Base-by-base conservation (phyloP, 2,113 vertebrate genomes). In the Uropsilus gracilis region DNA sequence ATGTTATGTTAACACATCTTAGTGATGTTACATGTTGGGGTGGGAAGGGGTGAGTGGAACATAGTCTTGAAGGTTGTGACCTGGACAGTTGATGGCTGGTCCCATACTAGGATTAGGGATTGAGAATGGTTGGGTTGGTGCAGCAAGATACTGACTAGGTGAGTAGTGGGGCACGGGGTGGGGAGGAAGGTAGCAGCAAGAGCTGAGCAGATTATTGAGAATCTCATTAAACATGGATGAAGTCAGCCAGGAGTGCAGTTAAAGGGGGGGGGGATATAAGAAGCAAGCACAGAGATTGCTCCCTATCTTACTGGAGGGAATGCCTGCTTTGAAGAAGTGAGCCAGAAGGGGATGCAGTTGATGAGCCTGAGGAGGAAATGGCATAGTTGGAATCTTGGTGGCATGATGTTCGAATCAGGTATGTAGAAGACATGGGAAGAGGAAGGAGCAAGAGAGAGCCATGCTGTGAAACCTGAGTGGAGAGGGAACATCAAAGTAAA, bases 41-140 rank as follows among this genome's bases (percentile, higher is more conserved):
- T 17, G 13, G 18, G 32, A 16, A 1, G 24, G 12, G 24, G 24
- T 59, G 71, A 55, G 28, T 28, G 26, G 22, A n/a, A n/a, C 46
- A 34, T 78, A n/a, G 18, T 34, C 37, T 37, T 12, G 20, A 44
- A 55, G 32, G 37, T n/a, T 34, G 37, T 57, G 63, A 20, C 2
- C 30, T 4, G 55, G 46, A 5, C 2, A 61, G 30, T 39, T 6
- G 13, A 10, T 20, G 53, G 66, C 3, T 50, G 20, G n/a, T 83
- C 30, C 53, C 53, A 22, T 24, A 18, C 63, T 18, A 2, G 28
- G 42, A 8, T 48, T 20, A 17, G 18, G 24, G 2, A 48, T 5
- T 2, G 10, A 39, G 26, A 10, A 16, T 1, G 13, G 46, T 28
- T 2, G 7, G 26, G 13, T 16, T 0, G 6, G 37, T n/a, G 6